These are phyloP conservation scores for Lonchura striata DNA, from an alignment of 2,113 vertebrate species.

Conservation along the genomic window DNA sequence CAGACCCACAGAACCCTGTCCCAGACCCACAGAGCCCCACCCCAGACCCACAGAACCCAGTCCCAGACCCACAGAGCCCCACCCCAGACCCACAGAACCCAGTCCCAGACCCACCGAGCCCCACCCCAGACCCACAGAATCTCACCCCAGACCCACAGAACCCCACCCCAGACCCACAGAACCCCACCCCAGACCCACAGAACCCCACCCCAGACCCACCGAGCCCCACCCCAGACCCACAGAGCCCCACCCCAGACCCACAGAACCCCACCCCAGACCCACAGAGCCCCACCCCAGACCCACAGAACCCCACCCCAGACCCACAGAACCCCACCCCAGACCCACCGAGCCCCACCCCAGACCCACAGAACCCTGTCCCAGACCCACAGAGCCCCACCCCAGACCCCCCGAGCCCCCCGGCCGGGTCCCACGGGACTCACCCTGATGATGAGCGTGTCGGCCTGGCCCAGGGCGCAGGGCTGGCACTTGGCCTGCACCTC, in stretches of 20 bases:
- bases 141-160: background rate
- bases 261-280: too few relatives aligned
- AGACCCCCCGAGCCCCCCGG: background rate
- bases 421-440: accelerated
- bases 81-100: background rate
- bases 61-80: too few relatives aligned
- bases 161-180: too few relatives aligned
- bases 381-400: too few relatives aligned
- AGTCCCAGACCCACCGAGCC: accelerated
- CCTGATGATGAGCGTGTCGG: background rate
- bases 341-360: background rate
- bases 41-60: too few relatives aligned
- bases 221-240: too few relatives aligned
- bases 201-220: background rate
- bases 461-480: background rate
- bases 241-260: too few relatives aligned
- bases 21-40: background rate
- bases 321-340: too few relatives aligned
- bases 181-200: too few relatives aligned
- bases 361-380: too few relatives aligned
- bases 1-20: accelerated
- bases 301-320: background rate
- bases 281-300: background rate
- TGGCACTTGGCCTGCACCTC: background rate
- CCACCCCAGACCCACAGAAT: background rate